Evolutionary conservation across 2,797 vertebrate genomes (phyloP), one percentile per base, ranked within the genome.

Genomic region (Chrysolophus pictus): DNA sequence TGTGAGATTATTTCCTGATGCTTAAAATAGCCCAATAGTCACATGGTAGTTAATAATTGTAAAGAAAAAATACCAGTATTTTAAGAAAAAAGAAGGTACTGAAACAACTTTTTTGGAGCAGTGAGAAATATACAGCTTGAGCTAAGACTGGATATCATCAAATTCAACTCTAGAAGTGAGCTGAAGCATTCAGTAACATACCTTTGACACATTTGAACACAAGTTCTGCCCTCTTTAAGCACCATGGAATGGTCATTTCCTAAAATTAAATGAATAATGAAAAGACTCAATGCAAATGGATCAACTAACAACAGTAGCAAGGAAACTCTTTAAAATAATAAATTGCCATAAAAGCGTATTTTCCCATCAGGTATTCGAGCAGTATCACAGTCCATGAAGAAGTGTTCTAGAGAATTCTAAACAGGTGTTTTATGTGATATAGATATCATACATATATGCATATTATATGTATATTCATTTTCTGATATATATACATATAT

Each of bases 191-290:
- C 46, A 58, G 92, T 97, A 92, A 98, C 29, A 0, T 90, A 96
- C 99, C 99, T 99, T 99, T 99, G 77, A 99, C 98, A 35, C 99
- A 99, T 97, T 99, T 99, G 97, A 99, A 99, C n/a, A 97, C 97
- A 9, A 98, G 98, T 69, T 98, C 98, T 12, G 98, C 98, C 91
- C 98, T 98, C 96, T 97, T 97, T 91, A 98, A 96, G 86, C 98
- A 98, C 98, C 98, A 98, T 0, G 98, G 98, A 93, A 98, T 98
- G 60, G 98, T 98, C 98, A 98, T 98, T 97, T 98, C 98, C 98
- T 98, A 94, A 82, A 97, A 95, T 94, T 9, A 67, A 67, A 94
- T 79, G n/a, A 92, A 79, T 11, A 93, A 84, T 42, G 15, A 81
- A 84, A 93, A 84, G 41, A 19, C 47, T 93, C 63, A 94, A 4